Base-by-base conservation (phyloP, 2,797 vertebrate genomes). In the Antennarius maculatus region DNA sequence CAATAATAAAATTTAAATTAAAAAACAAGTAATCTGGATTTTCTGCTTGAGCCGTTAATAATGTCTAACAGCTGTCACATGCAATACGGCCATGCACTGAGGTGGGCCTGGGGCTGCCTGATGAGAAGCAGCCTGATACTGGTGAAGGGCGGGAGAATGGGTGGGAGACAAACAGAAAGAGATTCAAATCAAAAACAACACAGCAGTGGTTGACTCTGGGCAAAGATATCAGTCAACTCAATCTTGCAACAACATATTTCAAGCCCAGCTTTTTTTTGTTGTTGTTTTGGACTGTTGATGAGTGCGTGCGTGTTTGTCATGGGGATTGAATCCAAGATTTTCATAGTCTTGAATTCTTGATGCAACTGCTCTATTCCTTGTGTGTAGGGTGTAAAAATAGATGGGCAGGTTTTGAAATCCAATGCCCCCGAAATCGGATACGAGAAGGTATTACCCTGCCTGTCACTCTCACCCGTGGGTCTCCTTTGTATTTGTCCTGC, bases 1-100 rank as follows among this genome's bases (percentile, higher is more conserved):
- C 81, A 91, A 88, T 90, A 89, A 92, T 89, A 91, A 88, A 89
- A 88, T 76, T 87, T 81, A 87, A 92, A 91, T 92, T 76, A 89
- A 90, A 91, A 86, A 92, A 93, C 84, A 90, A 85, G 82, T 92
- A 88, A 93, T 92, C 89, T 89, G 90, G 90, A 91, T 92, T 93
- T 92, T 91, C 84, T 86, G 91, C 91, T 82, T 92, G 89, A 90
- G 84, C 86, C 59, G 86, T 88, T 92, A 94, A 93, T 91, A 92
- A 93, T 88, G 90, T 91, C 81, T 70, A 91, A 90, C 93, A 92
- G 91, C 92, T 92, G 92, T 91, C 91, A 86, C 86, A 86, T 72
- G 80, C 83, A 81, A 86, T 78, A 75, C 51, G 58, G 85, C 79
- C 77, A 66, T 66, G 78, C 79, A 6, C 71, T 71, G 81, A 91